phyloP scores from a whole-genome alignment of 2,888 invertebrate species.

The Euplexia lucipara region DNA sequence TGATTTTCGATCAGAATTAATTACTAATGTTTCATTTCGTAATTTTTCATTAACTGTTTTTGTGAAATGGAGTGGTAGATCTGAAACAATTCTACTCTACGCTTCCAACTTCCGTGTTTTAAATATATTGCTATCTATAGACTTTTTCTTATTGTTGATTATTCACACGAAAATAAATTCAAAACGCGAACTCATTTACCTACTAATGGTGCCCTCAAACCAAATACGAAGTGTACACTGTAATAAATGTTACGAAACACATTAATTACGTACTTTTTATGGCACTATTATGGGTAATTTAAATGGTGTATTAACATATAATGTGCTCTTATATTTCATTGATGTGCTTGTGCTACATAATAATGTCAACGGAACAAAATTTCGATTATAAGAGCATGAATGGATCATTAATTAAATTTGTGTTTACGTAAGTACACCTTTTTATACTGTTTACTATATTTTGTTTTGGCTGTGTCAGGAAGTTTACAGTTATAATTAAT shows the following conservation, averaged over 20 bases:
- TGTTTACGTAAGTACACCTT: conserved; percentile 14
- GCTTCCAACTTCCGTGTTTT: conserved; percentile 5
- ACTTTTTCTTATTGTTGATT: conserved; percentile 21
- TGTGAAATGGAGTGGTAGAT: conserved; percentile 7
- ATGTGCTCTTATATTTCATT: conserved; percentile 38
- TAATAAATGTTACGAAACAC: conserved; percentile 50
- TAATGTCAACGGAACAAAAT: conserved; percentile 4
- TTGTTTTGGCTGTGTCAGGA: not conserved
- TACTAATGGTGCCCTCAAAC: conserved; percentile 52
- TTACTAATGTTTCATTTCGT: not conserved
- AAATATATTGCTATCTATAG: not conserved
- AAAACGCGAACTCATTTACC: conserved; percentile 5
- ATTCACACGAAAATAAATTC: conserved; percentile 28
- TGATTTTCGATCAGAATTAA: not conserved
- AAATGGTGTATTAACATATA: conserved; percentile 35
- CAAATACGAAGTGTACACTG: conserved; percentile 36
- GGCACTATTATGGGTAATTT: conserved; percentile 48
- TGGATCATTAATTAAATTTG: not conserved
- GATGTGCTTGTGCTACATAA: conserved; percentile 18
- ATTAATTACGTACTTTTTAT: conserved; percentile 48
- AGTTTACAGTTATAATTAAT: not conserved
- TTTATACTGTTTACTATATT: not conserved
- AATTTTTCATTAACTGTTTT: too few relatives aligned
- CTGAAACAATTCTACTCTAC: not conserved
- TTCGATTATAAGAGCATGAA: not conserved